phyloP scores from a whole-genome alignment of 2,113 vertebrate genomes.

The Varanus komodoensis region DNA sequence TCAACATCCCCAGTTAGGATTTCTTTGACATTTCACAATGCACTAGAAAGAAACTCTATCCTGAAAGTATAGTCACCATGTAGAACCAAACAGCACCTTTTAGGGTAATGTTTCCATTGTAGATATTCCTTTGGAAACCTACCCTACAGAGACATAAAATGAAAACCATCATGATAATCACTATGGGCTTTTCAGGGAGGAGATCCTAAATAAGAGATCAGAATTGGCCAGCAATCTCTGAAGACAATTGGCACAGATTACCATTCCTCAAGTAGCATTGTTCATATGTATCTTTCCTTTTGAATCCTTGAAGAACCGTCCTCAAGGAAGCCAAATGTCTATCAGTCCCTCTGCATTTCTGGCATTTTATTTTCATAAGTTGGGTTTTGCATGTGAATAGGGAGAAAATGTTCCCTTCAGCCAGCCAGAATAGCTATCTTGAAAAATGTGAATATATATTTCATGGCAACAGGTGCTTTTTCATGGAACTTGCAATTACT shows the following conservation, averaged over 20 bases:
- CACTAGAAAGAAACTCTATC: neutral
- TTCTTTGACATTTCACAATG: neutral
- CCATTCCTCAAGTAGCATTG: neutral
- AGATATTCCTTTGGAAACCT: neutral
- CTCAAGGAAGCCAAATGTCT: neutral
- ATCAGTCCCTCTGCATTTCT: neutral
- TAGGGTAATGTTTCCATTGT: neutral
- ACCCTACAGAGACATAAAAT: neutral
- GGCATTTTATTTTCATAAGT: neutral
- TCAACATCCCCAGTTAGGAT: too few species aligned
- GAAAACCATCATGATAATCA: neutral
- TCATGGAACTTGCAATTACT: constrained; percentile 11
- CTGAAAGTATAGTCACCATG: neutral
- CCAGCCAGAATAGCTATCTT: neutral
- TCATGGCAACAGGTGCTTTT: neutral
- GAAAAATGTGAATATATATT: neutral
- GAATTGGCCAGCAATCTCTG: neutral
- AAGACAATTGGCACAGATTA: neutral
- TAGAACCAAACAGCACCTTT: neutral
- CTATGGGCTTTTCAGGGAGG: neutral
- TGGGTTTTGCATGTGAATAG: neutral
- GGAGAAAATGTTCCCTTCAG: neutral
- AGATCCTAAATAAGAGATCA: neutral
- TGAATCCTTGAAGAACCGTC: neutral
- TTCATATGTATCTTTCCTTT: neutral